Evolutionary conservation across 2,888 invertebrate genomes (phyloP).

Genomic region (Uloborus plumipes): DNA sequence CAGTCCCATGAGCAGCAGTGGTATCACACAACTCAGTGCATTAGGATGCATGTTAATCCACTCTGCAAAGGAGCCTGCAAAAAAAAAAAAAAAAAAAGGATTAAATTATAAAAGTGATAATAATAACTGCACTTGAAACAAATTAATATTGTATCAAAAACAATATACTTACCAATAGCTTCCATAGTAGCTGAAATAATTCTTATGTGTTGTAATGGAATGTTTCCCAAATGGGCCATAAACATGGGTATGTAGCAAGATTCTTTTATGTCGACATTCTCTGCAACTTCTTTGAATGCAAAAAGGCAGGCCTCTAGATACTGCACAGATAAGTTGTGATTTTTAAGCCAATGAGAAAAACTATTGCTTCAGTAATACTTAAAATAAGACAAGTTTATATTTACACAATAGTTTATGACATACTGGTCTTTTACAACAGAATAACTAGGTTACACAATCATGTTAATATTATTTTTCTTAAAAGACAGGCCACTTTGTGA

Average conservation of each 20-base stretch:
- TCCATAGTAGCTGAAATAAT: slow-evolving; percentile 82
- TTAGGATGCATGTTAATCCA: slow-evolving; percentile 84
- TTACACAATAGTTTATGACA: too few relatives aligned
- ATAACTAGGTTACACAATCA: too few relatives aligned
- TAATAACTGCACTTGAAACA: background rate
- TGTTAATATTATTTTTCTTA: too few relatives aligned
- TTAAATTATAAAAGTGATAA: background rate
- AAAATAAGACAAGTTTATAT: too few relatives aligned
- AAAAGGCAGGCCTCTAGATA: slow-evolving; percentile 79
- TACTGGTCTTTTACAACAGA: too few relatives aligned
- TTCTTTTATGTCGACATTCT: slow-evolving; percentile 77
- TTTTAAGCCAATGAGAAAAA: background rate
- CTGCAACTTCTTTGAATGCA: slow-evolving; percentile 76
- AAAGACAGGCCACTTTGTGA: too few relatives aligned
- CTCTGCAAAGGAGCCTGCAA: slow-evolving; percentile 82
- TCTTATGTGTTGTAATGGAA: slow-evolving; percentile 77
- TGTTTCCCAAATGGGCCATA: slow-evolving; percentile 76
- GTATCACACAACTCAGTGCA: slow-evolving; percentile 78
- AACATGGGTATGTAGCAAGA: slow-evolving; percentile 76
- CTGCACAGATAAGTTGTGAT: slow-evolving; percentile 68
- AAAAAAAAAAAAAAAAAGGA: slow-evolving; percentile 11
- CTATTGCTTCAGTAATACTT: too few relatives aligned
- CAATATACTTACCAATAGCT: slow-evolving; percentile 77
- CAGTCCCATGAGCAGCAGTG: slow-evolving; percentile 79
- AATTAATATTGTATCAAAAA: background rate